Base-by-base conservation (phyloP, 2,113 vertebrate genomes). In the Chascanopsetta lugubris region DNA sequence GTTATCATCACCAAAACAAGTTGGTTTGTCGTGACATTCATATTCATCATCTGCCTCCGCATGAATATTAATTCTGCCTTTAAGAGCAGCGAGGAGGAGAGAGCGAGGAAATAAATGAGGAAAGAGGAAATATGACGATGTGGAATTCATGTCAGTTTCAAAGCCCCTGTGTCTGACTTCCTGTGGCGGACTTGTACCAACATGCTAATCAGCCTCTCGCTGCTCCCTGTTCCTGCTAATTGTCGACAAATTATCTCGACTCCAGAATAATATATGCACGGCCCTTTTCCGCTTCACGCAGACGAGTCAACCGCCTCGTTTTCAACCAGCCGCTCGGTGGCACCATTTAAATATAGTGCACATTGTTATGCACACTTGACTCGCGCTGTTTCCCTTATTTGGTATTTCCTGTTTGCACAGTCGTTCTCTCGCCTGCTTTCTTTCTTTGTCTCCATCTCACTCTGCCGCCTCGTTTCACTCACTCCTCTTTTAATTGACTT, bases 211-310 rank as follows among this genome's bases (percentile, higher is more conserved):
- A 89, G 85, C 66, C 68, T 68, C 74, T 81, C 61, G 26, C 84
- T 77, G 69, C 45, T 77, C 66, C 77, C 82, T 87, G 83, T 89
- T 84, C 75, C 68, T 66, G 66, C 81, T 90, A 88, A 89, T 85
- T 89, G 89, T 87, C 70, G 69, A 89, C 86, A 90, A 87, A 90
- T 89, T 74, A 86, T 94, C 88, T 84, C 79, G 78, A 72, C 92
- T 91, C 87, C 77, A 90, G 92, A 92, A 75, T 95, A 95, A 96
- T 93, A 90, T 94, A 94, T 89, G 84, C 86, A 46, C 56, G 63
- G 71, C 70, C 75, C 72, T 82, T 70, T 48, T 51, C 77, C 68
- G 82, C 43, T 32, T 77, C 69, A 65, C 60, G 74, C 66, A 83
- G 53, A 82, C 71, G 60, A 86, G 65, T 80, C 66, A 55, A 26